These are phyloP conservation scores for Minunthozetes semirufus DNA, from an alignment of 2,888 invertebrate genomes.

Conservation along the genomic window DNA sequence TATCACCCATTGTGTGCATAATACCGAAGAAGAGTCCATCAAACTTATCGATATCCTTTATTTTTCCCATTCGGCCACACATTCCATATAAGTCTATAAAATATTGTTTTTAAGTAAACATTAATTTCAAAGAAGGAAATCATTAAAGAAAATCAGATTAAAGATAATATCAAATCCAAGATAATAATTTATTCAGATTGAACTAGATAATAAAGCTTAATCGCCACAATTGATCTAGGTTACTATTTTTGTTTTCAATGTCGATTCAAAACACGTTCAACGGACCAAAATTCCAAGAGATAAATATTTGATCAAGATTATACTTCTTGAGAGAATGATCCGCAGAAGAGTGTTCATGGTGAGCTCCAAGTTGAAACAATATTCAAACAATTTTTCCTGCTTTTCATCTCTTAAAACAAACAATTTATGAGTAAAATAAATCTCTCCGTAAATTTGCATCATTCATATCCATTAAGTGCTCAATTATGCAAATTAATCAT, in stretches of 20 bases:
- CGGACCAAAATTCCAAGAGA: conserved; percentile 16
- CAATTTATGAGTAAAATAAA: no score
- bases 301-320: background rate
- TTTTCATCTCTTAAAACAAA: no score
- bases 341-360: background rate
- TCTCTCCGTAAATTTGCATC: no score
- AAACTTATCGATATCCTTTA: conserved; percentile 70
- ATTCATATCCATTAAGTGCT: no score
- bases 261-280: background rate
- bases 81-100: conserved; percentile 63
- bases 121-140: background rate
- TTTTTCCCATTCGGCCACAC: conserved; percentile 59
- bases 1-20: conserved; percentile 79
- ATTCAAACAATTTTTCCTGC: background rate
- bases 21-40: conserved; percentile 86
- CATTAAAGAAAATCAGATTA: background rate
- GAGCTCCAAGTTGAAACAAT: background rate
- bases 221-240: no score
- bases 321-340: background rate
- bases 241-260: background rate
- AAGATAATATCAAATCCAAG: no score
- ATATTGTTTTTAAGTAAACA: background rate
- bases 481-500: no score
- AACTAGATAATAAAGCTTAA: background rate
- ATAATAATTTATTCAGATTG: background rate